phyloP scores from a whole-genome alignment of 1,140 invertebrate species.

The Lordiphosa clarofinis region DNA sequence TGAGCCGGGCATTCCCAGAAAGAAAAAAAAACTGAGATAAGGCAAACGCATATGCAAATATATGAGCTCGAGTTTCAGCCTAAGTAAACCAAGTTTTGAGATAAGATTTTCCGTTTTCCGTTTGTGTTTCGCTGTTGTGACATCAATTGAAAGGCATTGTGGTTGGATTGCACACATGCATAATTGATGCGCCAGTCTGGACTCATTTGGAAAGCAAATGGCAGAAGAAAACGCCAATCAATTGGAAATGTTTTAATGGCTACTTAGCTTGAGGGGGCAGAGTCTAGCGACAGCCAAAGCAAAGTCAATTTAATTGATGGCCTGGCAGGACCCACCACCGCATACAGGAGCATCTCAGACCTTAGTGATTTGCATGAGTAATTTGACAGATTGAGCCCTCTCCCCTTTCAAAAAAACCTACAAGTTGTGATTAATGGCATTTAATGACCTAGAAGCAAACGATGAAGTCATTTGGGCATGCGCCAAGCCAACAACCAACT shows the following conservation, averaged over 20 bases:
- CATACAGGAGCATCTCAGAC: conserved; percentile 10
- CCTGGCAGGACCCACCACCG: conserved; percentile 15
- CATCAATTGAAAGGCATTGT: conserved; percentile 42
- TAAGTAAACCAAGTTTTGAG: conserved; percentile 2
- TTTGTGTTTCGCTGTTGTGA: conserved; percentile 6
- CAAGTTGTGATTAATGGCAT: conserved; percentile 48
- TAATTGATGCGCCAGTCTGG: conserved; percentile 50
- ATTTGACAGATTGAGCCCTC: conserved; percentile 64
- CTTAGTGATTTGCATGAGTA: conserved; percentile 69
- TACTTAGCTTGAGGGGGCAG: conserved; percentile 13
- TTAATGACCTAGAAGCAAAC: conserved; percentile 39
- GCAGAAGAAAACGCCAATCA: conserved; percentile 50
- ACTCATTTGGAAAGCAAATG: conserved; percentile 54
- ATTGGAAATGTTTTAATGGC: conserved; percentile 62
- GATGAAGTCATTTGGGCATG: conserved; percentile 4
- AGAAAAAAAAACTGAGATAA: background rate
- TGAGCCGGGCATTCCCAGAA: too few species aligned
- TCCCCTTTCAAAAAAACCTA: conserved; percentile 6
- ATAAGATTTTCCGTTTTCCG: too few species aligned
- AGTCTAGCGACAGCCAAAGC: conserved; percentile 26
- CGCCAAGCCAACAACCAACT: conserved; percentile 8
- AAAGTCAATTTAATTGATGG: conserved; percentile 76
- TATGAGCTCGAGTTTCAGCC: conserved; percentile 19
- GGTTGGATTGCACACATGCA: conserved; percentile 40
- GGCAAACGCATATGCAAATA: background rate